Evolutionary conservation across 2,113 vertebrate genomes (phyloP), one percentile per base, ranked within the genome.

Genomic region (Oxygymnocypris stewartii): DNA sequence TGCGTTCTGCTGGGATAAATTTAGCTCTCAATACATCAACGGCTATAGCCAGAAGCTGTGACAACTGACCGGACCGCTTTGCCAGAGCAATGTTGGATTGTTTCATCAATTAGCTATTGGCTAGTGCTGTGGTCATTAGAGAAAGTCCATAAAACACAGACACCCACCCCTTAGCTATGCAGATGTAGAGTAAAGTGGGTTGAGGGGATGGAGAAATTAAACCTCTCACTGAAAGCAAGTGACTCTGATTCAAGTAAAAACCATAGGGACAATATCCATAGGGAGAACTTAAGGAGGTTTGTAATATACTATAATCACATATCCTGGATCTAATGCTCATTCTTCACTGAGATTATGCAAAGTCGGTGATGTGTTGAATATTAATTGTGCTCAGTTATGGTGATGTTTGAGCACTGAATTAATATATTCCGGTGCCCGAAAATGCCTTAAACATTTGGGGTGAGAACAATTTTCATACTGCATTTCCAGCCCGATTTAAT

Each of bases 61-160:
- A 71, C 73, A 63, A 82, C 59, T 14, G 59, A 82, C 54, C 28
- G 44, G 54, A n/a, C 8, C 23, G 23, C 25, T 65, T 31, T 57
- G 12, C 69, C 65, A 59, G 14, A 49, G 42, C 59, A 54, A 3
- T 67, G 51, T 12, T 57, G 37, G 65, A 84, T 74, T 44, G 85
- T 67, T 88, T 87, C 86, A 88, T 87, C 86, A 74, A n/a, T 89
- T 86, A 89, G 75, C 74, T 85, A 87, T 85, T 47, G 82, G 88
- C 80, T 86, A 87, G 88, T 85, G 85, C 83, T 86, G 88, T 85
- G 75, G 63, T 79, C 71, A 85, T 78, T 61, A 51, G 77, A 84
- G 81, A 84, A 69, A 84, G 75, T 25, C 74, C 80, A 71, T 25
- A 5, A 78, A 79, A 44, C 77, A 28, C 35, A 65, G 76, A 54